These are phyloP conservation scores for Rhodinocichla rosea DNA, from an alignment of 2,113 vertebrate species.

Conservation along the genomic window DNA sequence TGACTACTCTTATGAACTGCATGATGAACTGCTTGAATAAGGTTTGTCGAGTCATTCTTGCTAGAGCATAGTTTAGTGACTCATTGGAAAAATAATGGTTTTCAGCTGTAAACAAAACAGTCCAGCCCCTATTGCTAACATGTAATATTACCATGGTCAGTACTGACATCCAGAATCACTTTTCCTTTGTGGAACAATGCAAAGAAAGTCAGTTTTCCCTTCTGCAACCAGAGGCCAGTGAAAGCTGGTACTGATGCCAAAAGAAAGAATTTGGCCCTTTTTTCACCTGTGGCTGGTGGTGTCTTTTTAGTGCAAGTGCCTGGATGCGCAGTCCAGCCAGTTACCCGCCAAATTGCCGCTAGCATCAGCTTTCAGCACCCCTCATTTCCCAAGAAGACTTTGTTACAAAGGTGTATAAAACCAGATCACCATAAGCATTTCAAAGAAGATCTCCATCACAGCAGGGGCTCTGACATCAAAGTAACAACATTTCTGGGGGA, in stretches of 20 bases:
- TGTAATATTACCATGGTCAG: rapidly evolving
- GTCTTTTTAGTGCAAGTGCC: neutral
- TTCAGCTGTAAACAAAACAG: neutral
- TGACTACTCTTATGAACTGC: neutral
- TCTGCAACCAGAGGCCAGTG: neutral
- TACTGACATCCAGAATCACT: neutral
- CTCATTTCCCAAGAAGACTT: neutral
- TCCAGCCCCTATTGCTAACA: neutral
- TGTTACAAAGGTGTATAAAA: neutral
- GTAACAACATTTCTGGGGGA: neutral
- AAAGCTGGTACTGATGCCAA: neutral
- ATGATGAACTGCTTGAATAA: neutral
- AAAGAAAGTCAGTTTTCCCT: neutral
- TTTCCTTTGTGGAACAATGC: neutral
- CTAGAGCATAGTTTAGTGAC: neutral
- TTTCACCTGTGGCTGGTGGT: neutral
- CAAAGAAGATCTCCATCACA: conserved; percentile 8
- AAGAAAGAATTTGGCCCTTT: neutral
- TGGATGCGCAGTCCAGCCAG: neutral
- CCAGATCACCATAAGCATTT: neutral
- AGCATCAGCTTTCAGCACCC: neutral
- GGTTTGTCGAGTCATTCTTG: neutral
- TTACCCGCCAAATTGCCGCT: neutral
- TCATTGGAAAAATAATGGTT: neutral
- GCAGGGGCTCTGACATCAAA: neutral